A percentile compares a stretch with the other conserved stretches of the same genome.
These are phyloP conservation scores for Pecten maximus DNA, from an alignment of 2,888 invertebrate genomes.

Conservation along the genomic window DNA sequence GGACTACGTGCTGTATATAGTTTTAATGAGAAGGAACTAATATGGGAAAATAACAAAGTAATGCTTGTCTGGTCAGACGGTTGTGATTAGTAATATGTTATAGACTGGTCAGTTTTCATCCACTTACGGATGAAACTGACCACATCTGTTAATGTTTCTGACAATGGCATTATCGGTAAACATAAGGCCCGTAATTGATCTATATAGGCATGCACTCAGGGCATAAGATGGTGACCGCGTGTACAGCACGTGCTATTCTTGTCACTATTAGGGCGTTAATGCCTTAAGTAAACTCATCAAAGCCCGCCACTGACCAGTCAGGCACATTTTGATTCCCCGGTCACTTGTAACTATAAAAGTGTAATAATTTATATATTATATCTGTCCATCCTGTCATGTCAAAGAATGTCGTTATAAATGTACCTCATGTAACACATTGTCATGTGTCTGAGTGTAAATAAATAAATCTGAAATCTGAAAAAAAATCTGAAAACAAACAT, in stretches of 20 bases:
- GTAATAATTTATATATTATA: too few species aligned
- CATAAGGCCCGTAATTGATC: neutral
- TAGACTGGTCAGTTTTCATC: neutral
- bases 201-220: neutral
- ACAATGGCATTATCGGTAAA: neutral
- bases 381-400: too few species aligned
- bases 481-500: too few species aligned
- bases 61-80: neutral
- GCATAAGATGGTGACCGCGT: neutral
- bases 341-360: neutral
- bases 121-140: neutral
- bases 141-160: neutral
- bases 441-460: too few species aligned
- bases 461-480: too few species aligned
- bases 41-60: neutral
- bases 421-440: too few species aligned
- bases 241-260: neutral
- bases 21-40: neutral
- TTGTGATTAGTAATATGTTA: neutral
- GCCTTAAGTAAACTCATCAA: neutral
- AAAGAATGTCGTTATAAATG: too few species aligned
- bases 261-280: neutral
- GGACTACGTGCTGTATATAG: neutral
- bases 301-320: neutral
- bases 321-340: neutral